Evolutionary conservation across 2,797 vertebrate genomes (phyloP).

Genomic region (Cyprinodon diabolis): DNA sequence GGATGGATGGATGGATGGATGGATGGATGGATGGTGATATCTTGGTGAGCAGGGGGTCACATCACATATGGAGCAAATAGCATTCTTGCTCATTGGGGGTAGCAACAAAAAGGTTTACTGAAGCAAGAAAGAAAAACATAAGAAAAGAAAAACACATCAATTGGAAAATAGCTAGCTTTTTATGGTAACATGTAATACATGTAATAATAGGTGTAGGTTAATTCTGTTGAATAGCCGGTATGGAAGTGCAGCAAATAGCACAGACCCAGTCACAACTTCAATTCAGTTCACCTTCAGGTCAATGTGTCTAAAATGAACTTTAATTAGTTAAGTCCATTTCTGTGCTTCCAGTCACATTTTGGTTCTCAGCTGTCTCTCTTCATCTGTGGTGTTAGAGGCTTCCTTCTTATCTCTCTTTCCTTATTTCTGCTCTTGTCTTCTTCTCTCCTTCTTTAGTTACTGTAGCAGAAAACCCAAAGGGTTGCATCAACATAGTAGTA

Average conservation of each 20-base stretch:
- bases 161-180: neutral
- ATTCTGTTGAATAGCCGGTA: conserved; percentile 9
- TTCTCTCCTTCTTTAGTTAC: conserved; percentile 1
- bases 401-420: conserved; percentile 7
- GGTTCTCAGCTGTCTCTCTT: conserved; percentile 22
- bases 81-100: neutral
- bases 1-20: too few relatives aligned
- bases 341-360: conserved; percentile 18
- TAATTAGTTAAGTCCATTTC: conserved; percentile 34
- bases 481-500: neutral
- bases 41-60: neutral
- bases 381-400: conserved; percentile 26
- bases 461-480: neutral
- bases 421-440: conserved; percentile 12
- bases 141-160: neutral
- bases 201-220: conserved; percentile 22
- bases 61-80: neutral
- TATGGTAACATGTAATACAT: too few relatives aligned
- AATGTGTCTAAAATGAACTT: conserved; percentile 37
- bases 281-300: conserved; percentile 44
- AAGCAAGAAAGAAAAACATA: conserved; percentile 7
- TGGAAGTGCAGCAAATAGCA: conserved; percentile 26
- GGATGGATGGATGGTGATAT: too few relatives aligned
- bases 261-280: conserved; percentile 17
- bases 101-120: conserved; percentile 1